Evolutionary conservation across 2,888 invertebrate genomes (phyloP), one percentile per base, ranked within the genome.

Genomic region (Eurytoma adleriae): DNA sequence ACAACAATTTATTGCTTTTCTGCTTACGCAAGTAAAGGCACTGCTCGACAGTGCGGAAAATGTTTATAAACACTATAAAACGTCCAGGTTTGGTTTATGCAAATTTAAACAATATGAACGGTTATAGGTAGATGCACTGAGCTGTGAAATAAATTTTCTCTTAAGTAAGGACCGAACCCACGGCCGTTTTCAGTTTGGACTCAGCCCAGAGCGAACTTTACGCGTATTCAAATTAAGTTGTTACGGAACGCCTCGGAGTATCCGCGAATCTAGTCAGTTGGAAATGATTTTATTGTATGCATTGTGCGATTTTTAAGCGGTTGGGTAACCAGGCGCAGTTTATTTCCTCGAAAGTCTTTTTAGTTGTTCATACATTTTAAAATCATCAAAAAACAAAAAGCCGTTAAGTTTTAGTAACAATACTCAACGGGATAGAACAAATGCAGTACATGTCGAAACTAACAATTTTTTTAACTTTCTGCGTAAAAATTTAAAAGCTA

Each of bases 51-150:
- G 57, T 18, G 13, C 57, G 7, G 20, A n/a, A 57, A 57, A 57
- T 57, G 24, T 24, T 24, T 24, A 24, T 24, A 24, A 14, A 54
- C 24, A 52, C 16, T 7, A 48, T 10, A 68, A 68, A 67, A 52
- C 14, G 16, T 1, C n/a, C 13, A 14, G 16, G 10, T 20, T 10
- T 20, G 24, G 52, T 54, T 14, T 52, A 69, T 40, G 56, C 56
- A 69, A 69, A 69, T 69, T 0, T 52, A 56, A 69, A 56, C 68
- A 56, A 69, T 69, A 69, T 69, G 30, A 13, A 69, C 24, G 56
- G 56, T 56, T 69, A 68, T 54, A 69, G 68, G 3, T 30, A 14
- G 12, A 18, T 5, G 5, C 52, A 24, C 20, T 16, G 50, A 2
- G 20, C 52, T 13, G 18, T 24, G 7, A 30, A 10, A 68, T 68